Conservation (phyloP, 2,797 vertebrate species). For the Helicolenus hilgendorfi region DNA sequence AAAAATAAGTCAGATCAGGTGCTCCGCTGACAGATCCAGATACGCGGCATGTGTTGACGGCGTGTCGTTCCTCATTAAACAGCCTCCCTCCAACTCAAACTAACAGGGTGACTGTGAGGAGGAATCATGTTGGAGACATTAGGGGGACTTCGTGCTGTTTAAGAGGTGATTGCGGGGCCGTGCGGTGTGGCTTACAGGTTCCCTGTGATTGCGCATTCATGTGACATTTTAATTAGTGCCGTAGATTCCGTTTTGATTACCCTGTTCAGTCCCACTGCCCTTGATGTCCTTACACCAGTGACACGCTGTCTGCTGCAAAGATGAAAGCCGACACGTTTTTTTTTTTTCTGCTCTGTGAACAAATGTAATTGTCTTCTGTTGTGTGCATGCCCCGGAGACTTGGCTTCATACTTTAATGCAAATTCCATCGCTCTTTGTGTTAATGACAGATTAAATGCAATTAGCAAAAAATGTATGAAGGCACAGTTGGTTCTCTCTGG, state of each 20-base stretch:
- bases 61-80: constrained; percentile 57
- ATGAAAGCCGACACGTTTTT: constrained; percentile 73
- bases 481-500: constrained; percentile 43
- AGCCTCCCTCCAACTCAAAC: constrained; percentile 42
- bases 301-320: constrained; percentile 76
- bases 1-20: background rate
- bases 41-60: background rate
- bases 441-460: constrained; percentile 87
- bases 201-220: constrained; percentile 70
- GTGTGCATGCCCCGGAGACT: constrained; percentile 73
- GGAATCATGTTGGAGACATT: constrained; percentile 48
- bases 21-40: constrained; percentile 11
- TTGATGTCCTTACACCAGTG: constrained; percentile 79
- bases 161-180: constrained; percentile 52
- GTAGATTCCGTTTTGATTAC: constrained; percentile 81
- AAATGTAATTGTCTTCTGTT: constrained; percentile 87
- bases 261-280: constrained; percentile 74
- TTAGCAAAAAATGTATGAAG: constrained; percentile 75
- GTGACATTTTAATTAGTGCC: constrained; percentile 86
- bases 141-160: constrained; percentile 63
- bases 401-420: constrained; percentile 77
- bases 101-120: constrained; percentile 33
- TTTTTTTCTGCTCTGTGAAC: constrained; percentile 58
- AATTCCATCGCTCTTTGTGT: constrained; percentile 76
- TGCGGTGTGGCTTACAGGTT: constrained; percentile 50